Conservation (phyloP, 92 coral and sea anemone genomes). For the Epizoanthus rinbou region DNA sequence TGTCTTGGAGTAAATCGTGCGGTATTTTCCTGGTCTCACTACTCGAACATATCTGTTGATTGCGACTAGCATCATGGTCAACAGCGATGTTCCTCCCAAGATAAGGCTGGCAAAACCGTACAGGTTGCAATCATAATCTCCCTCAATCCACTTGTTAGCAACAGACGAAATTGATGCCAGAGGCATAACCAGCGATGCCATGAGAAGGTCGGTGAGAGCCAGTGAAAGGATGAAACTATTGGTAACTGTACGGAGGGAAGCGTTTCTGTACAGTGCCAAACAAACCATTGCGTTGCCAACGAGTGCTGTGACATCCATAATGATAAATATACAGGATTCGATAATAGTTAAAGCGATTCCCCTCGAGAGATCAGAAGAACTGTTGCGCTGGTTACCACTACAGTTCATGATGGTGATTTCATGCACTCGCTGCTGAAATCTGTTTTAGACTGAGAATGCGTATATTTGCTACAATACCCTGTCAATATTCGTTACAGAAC, state of each 20-base stretch:
- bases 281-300: constrained; percentile 37
- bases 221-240: constrained; percentile 33
- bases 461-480: too few species aligned
- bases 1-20: constrained; percentile 18
- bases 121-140: constrained; percentile 19
- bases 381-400: too few species aligned
- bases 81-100: constrained; percentile 20
- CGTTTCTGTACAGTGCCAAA: constrained; percentile 30
- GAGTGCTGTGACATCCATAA: constrained; percentile 26
- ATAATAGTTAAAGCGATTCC: background rate
- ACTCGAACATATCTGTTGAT: constrained; percentile 43
- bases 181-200: constrained; percentile 47
- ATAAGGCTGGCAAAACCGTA: constrained; percentile 34
- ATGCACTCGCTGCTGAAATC: too few species aligned
- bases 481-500: too few species aligned
- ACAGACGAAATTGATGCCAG: constrained; percentile 28
- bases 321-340: constrained; percentile 25
- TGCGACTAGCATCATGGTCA: constrained; percentile 32
- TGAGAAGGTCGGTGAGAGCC: constrained; percentile 38
- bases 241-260: constrained; percentile 43
- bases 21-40: constrained; percentile 23
- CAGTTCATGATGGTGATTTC: too few species aligned
- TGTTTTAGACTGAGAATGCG: too few species aligned
- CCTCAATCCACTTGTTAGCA: constrained; percentile 40
- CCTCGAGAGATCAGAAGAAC: too few species aligned